Base-by-base conservation (phyloP, 2,797 vertebrate species). In the Hydrocynus forskahlii region DNA sequence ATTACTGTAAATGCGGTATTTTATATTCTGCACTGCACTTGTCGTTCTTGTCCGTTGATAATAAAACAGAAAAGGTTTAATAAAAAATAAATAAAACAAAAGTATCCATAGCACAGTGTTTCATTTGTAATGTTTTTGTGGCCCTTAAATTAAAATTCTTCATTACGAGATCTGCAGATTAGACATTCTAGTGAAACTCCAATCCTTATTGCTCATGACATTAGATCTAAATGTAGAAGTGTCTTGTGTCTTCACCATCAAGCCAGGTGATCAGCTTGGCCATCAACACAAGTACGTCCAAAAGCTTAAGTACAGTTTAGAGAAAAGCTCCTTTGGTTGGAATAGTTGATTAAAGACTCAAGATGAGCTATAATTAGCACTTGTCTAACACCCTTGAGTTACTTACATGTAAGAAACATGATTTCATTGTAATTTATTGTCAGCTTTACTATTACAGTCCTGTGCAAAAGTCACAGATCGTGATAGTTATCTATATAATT, bases 1-100 rank as follows among this genome's bases (percentile, higher is more conserved):
- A 70, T 25, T 52, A 74, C 52, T 43, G 21, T 79, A 73, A 75
- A 79, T 64, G 81, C 55, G 17, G 45, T 59, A 57, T 13, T 19
- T 54, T 71, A 66, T 38, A 35, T 40, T 21, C 35, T 60, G 55
- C 35, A 59, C n/a, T 54, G n/a, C n/a, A n/a, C n/a, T n/a, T n/a
- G 5, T 60, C 35, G 45, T 40, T 74, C 12, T 25, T 16, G 35
- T 23, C 35, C 60, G 19, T 40, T 72, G 70, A 60, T 57, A 38
- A 74, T 60, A 74, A 57, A 73, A 55, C 52, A 50, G 35, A 70
- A 72, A 29, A 19, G 23, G 70, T 54, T 55, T 72, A 23, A 50
- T 63, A 70, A 48, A n/a, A 45, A 45, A 19, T 7, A 48, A 48
- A 2, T 1, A 48, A 68, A 45, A 19, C 2, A 23, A 48, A 69